phyloP scores from a whole-genome alignment of 2,888 invertebrate species.

The Yponomeuta sedellus region DNA sequence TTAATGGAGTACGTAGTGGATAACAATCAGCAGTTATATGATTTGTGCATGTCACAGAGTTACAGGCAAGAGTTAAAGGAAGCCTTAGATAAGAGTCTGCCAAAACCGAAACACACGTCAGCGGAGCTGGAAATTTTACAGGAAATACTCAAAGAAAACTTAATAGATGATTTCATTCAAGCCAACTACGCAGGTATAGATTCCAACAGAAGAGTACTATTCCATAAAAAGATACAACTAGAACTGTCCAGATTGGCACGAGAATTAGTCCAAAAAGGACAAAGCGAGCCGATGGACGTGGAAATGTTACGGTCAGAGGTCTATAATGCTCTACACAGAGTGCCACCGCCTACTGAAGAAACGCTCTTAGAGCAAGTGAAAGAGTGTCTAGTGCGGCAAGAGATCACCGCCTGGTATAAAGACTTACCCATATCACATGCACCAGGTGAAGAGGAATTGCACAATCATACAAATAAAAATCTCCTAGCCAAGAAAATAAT shows the following conservation, averaged over 20 bases:
- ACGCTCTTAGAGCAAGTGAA: constrained; percentile 44
- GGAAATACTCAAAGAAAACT: neutral
- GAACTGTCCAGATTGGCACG: neutral
- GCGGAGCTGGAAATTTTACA: neutral
- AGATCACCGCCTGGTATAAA: constrained; percentile 52
- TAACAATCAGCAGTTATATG: constrained; percentile 33
- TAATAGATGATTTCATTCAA: neutral
- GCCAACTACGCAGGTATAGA: constrained; percentile 3
- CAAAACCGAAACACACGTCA: neutral
- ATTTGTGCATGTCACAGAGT: constrained; percentile 27
- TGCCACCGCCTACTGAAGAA: constrained; percentile 43
- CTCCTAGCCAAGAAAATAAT: constrained; percentile 3
- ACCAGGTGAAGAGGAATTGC: neutral
- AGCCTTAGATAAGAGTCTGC: constrained; percentile 28
- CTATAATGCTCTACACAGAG: constrained; percentile 38
- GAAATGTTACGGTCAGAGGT: constrained; percentile 36
- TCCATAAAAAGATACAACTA: neutral
- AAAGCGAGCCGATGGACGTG: constrained; percentile 22
- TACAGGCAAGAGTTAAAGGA: constrained; percentile 45
- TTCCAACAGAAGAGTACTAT: neutral
- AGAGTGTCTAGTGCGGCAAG: constrained; percentile 42
- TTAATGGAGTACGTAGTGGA: constrained; percentile 41
- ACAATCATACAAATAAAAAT: neutral
- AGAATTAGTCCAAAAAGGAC: neutral
- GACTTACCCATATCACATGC: constrained; percentile 35